Evolutionary conservation across 2,797 vertebrate species (phyloP).

Genomic region (Huso huso): DNA sequence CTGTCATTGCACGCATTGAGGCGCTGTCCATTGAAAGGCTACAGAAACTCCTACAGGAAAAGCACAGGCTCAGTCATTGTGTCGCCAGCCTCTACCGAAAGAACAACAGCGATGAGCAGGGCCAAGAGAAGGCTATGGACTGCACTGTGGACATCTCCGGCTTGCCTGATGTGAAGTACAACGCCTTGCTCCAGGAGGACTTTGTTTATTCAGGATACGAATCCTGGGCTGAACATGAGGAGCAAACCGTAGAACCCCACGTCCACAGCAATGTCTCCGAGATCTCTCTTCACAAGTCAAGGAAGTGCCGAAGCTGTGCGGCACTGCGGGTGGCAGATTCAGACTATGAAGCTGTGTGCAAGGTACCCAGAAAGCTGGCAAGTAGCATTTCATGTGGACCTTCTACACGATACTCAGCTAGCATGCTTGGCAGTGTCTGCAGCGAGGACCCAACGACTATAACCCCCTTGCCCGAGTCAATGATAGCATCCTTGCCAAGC

Average conservation of each 20-base stretch:
- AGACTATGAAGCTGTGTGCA: constrained; percentile 88
- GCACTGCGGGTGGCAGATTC: constrained; percentile 77
- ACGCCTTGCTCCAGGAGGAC: constrained; percentile 79
- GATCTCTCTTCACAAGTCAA: constrained; percentile 42
- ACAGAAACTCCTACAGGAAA: constrained; percentile 83
- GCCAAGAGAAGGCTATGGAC: constrained; percentile 34
- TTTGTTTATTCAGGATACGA: constrained; percentile 79
- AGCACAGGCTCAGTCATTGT: constrained; percentile 81
- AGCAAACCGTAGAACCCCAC: constrained; percentile 55
- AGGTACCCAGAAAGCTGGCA: constrained; percentile 74
- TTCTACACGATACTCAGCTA: constrained; percentile 58
- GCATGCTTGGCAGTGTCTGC: constrained; percentile 36
- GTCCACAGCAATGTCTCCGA: constrained; percentile 56
- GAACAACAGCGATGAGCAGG: constrained; percentile 58
- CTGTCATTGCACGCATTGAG: constrained; percentile 78
- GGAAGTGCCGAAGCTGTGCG: constrained; percentile 75
- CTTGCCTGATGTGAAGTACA: constrained; percentile 63
- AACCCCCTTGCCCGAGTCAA: constrained; percentile 40
- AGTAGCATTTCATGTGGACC: constrained; percentile 70
- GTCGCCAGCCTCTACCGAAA: constrained; percentile 72
- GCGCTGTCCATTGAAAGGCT: constrained; percentile 81
- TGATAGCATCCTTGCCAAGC: constrained; percentile 51
- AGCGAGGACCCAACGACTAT: constrained; percentile 52
- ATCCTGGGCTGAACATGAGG: constrained; percentile 76
- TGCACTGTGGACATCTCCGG: constrained; percentile 58